phyloP scores from a whole-genome alignment of 1,140 invertebrate genomes.

The Dermatophagoides farinae region DNA sequence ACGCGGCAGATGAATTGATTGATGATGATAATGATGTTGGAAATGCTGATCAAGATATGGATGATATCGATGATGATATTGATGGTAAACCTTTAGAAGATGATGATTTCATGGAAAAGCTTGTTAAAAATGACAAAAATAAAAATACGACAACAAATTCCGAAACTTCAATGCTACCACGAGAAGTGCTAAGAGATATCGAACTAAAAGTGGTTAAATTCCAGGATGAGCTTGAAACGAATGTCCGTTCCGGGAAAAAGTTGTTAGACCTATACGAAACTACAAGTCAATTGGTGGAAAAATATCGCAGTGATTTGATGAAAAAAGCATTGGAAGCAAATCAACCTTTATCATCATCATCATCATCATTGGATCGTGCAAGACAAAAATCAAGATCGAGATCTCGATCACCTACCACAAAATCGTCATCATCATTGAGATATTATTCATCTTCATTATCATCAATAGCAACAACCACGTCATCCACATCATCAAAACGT shows the following conservation, averaged over 20 bases:
- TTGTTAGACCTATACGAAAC: slow-evolving; percentile 46
- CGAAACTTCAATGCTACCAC: slow-evolving; percentile 29
- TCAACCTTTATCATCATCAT: background rate
- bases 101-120: background rate
- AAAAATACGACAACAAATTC: background rate
- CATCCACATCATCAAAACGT: background rate
- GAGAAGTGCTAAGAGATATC: slow-evolving; percentile 67
- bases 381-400: background rate
- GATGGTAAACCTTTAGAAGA: slow-evolving; percentile 25
- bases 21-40: slow-evolving; percentile 17
- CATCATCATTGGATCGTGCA: background rate
- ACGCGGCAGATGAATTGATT: background rate
- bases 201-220: slow-evolving; percentile 79
- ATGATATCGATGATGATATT: slow-evolving; percentile 30
- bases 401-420: background rate
- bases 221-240: slow-evolving; percentile 83
- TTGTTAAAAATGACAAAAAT: background rate
- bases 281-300: slow-evolving; percentile 60
- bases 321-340: slow-evolving; percentile 38
- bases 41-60: slow-evolving; percentile 7
- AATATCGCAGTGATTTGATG: slow-evolving; percentile 72
- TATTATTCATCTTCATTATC: background rate
- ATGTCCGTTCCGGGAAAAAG: slow-evolving; percentile 37
- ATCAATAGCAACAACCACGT: background rate
- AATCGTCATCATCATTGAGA: background rate